Base-by-base conservation (phyloP, 2,888 invertebrate species). In the Erebia aethiops region DNA sequence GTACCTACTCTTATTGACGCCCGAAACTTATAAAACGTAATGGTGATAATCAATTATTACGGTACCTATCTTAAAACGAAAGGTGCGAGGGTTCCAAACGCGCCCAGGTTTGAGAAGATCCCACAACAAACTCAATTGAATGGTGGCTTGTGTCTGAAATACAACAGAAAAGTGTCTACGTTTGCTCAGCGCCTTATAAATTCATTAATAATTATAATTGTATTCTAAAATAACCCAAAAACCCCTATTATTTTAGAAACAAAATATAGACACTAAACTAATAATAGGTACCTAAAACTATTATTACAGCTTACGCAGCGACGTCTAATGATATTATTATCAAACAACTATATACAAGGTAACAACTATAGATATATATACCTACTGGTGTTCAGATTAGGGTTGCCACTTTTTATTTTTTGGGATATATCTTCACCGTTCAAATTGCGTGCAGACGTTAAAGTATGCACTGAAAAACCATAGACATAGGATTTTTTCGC, bases 301-400 rank as follows among this genome's bases (percentile, higher is more conserved):
- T 67, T 56, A 21, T 54, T 52, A 64, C 67, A 51, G 58, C 63
- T 69, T 67, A 64, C 57, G 60, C 56, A 54, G 41, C 62, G 56
- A 21, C 52, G 62, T 67, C 67, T 67, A 69, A 63, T 67, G 66
- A 64, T 73, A 71, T 70, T 71, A 71, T 73, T 73, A 73, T 71
- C 71, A 71, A 69, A 72, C 71, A 63, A 21, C 69, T 71, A 56
- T 43, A 35, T 35, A 35, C 70, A 72, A 74, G 74, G 75, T 75
- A 69, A 72, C 57, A 62, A 67, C 57, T 66, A 52, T 41, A 67
- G 35, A 65, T 49, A 35, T 35, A 65, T 49, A 35, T 35, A 35
- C 35, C 35, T 35, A 52, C 41, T 14, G 62, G 46, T 62, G 49
- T 49, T 5, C 14, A 13, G 11, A 21, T 8, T 3, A 62, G 62